Evolutionary conservation across 2,888 invertebrate species (phyloP), one percentile per base, ranked within the genome.

Genomic region (Tribolium freemani): DNA sequence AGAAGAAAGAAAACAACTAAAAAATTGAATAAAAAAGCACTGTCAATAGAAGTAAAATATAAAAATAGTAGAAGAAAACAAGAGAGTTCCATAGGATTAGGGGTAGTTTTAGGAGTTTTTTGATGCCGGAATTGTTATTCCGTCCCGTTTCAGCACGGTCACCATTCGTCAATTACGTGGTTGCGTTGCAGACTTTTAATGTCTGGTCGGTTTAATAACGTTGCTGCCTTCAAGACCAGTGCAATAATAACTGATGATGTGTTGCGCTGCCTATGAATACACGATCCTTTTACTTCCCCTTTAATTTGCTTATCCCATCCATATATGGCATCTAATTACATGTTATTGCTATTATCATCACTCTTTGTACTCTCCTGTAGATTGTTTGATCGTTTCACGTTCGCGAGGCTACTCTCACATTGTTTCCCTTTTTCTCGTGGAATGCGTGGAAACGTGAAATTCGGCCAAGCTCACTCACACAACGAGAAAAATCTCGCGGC

Each of bases 241-340:
- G 72, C 61, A 68, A 74, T 76, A 76, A 75, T 72, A 76, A 72
- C 74, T 69, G 74, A 73, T 75, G 75, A 73, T 76, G 76, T 74
- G 74, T 70, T 72, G 73, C 74, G 71, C 69, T 61, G 71, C 73
- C 73, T 67, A 71, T 72, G 72, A 75, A 66, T 73, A 72, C 66
- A 73, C 64, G 71, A 74, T 77, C 63, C 67, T 74, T 74, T 77
- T 75, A 72, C 72, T 73, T 76, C 68, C 71, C 76, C 75, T 76
- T 76, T 76, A 77, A 77, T 77, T 76, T 77, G 75, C 76, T 76
- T 76, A 76, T 69, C 60, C 72, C 48, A 21, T 10, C 77, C 75
- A 72, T 77, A 76, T 77, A 77, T 46, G 76, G 77, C 63, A 72
- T 54, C 74, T 77, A 76, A 77, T 77, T 77, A 77, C 71, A 77